These are phyloP conservation scores for Hydrotaea diabolus DNA, from an alignment of 2,888 invertebrate genomes.

Conservation along the genomic window DNA sequence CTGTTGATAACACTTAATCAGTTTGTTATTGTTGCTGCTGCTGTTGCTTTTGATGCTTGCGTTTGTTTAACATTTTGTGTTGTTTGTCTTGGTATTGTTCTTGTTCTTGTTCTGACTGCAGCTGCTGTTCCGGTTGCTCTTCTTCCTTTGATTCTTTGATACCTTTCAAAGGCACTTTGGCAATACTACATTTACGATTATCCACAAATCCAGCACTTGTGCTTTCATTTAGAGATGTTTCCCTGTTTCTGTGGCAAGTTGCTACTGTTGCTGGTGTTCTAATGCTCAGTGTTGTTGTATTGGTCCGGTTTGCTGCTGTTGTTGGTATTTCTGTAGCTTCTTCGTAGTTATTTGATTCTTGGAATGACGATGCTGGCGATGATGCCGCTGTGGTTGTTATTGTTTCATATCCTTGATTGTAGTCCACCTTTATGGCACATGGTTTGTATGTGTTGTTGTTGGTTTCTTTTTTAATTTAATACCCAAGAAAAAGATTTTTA, in stretches of 20 bases:
- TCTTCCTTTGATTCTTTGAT: constrained; percentile 36
- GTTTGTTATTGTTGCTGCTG: constrained; percentile 19
- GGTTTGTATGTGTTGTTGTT: constrained; percentile 31
- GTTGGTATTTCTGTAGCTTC: constrained; percentile 31
- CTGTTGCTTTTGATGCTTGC: constrained; percentile 41
- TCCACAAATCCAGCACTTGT: constrained; percentile 66
- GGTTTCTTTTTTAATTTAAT: no score
- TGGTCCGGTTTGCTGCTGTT: constrained; percentile 27
- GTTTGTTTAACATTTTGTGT: constrained; percentile 44
- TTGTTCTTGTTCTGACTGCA: no score
- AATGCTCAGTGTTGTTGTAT: not conserved
- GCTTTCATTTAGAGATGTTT: constrained; percentile 58
- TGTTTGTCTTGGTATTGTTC: constrained; percentile 9
- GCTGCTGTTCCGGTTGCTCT: constrained; percentile 40
- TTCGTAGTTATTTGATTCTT: constrained; percentile 38
- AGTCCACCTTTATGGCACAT: constrained; percentile 55
- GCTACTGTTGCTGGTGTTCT: not conserved
- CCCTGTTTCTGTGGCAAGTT: constrained; percentile 39
- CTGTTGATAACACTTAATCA: constrained; percentile 59
- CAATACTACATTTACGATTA: constrained; percentile 62
- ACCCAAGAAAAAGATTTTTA: constrained; percentile 67
- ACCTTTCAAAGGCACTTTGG: constrained; percentile 45
- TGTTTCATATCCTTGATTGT: constrained; percentile 59
- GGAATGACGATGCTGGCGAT: constrained; percentile 45
- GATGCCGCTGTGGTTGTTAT: constrained; percentile 49